These are phyloP conservation scores for Drosophila histrio DNA, from an alignment of 2,888 invertebrate genomes.

Conservation along the genomic window DNA sequence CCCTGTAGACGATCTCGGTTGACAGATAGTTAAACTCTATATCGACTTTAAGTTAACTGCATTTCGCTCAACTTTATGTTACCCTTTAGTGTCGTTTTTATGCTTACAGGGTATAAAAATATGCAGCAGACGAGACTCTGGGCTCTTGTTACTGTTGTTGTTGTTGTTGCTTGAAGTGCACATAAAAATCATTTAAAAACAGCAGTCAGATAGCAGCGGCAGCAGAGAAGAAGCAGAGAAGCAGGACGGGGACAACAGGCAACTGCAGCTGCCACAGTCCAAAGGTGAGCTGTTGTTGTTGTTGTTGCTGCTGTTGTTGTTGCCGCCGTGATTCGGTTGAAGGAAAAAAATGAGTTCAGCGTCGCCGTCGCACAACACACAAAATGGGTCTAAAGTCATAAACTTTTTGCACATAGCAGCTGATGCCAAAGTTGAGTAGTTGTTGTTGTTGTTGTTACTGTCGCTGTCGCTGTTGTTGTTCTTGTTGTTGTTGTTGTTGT, in stretches of 20 bases:
- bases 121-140: constrained; percentile 11
- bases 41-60: background rate
- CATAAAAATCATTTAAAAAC: constrained; percentile 79
- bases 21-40: constrained; percentile 7
- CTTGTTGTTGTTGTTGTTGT: constrained; percentile 40
- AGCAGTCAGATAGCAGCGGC: constrained; percentile 35
- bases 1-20: background rate
- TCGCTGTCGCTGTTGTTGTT: constrained; percentile 18
- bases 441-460: constrained; percentile 18
- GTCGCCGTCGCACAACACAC: constrained; percentile 53
- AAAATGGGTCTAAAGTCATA: constrained; percentile 81
- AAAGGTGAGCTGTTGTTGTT: constrained; percentile 53
- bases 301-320: background rate
- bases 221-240: background rate
- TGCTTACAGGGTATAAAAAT: constrained; percentile 42
- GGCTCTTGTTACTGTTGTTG: constrained; percentile 15
- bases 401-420: constrained; percentile 76
- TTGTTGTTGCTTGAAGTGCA: constrained; percentile 62
- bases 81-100: constrained; percentile 9
- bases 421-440: constrained; percentile 67
- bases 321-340: constrained; percentile 58
- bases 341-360: constrained; percentile 59
- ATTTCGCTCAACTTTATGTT: constrained; percentile 5
- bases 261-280: constrained; percentile 22
- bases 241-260: constrained; percentile 5